phyloP scores from a whole-genome alignment of 1,140 invertebrate genomes.

The Rhagoletis pomonella region DNA sequence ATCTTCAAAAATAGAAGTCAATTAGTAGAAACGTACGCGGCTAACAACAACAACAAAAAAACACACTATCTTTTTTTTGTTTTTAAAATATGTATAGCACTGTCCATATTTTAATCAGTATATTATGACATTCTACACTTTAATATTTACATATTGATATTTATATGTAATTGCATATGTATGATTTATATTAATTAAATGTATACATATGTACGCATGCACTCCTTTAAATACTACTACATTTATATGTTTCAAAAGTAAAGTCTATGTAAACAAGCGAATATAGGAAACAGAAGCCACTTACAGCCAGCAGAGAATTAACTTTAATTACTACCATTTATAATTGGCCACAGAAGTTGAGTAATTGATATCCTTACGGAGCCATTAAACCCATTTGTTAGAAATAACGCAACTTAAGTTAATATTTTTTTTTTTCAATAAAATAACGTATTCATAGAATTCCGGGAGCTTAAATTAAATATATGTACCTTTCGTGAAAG shows the following conservation, averaged over 20 bases:
- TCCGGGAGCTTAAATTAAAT: background rate
- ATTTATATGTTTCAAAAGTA: background rate
- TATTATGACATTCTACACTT: constrained; percentile 23
- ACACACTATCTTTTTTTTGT: background rate
- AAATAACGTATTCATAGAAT: background rate
- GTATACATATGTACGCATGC: background rate
- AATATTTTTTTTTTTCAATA: background rate
- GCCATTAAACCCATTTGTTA: background rate
- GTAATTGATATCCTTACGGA: background rate
- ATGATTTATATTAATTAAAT: constrained; percentile 15
- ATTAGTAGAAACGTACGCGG: too few relatives aligned
- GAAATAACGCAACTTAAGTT: background rate
- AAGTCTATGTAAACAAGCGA: background rate
- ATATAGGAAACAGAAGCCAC: constrained; percentile 41
- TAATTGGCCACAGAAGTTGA: background rate
- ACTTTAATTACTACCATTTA: background rate
- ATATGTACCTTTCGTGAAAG: background rate
- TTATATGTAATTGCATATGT: background rate
- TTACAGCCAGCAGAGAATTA: constrained; percentile 2
- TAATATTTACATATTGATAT: constrained; percentile 44
- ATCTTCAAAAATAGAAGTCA: too few relatives aligned
- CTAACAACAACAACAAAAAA: too few relatives aligned
- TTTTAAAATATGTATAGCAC: constrained; percentile 35
- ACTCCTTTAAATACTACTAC: constrained; percentile 11
- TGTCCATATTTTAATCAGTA: constrained; percentile 6